Evolutionary conservation across 30 jellyfish, hydroid and myxozoan genomes (phyloP), one percentile per base, ranked within the genome.

Genomic region (Turritopsis dohrnii): DNA sequence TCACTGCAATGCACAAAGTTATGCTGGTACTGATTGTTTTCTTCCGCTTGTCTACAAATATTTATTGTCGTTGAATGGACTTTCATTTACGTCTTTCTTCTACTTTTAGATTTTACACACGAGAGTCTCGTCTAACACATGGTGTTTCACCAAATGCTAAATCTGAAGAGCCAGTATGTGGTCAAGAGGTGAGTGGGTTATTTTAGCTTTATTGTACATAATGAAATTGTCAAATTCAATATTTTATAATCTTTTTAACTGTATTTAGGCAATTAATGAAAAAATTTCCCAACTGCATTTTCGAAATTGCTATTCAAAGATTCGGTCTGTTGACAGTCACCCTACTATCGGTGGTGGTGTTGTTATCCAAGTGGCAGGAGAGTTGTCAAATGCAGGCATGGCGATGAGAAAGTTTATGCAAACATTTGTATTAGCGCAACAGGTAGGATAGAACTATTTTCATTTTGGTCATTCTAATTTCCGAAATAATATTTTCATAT

Each of bases 351-450:
- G 90, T 65, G 96, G 84, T 72, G 97, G 97, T 52, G 97, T 91
- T 17, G 97, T 91, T 71, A 93, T 91, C 31, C 97, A 90, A 91
- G 97, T 91, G 27, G 80, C 92, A 72, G 97, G 97, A 7, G 96
- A 86, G 77, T 90, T 91, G 24, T 83, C 97, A 1, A 91, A 91
- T 77, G 76, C 94, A 9, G 96, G 92, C 53, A 73, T 86, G 94
- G 94, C 96, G 18, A 86, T 86, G 94, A 77, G 97, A 28, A 87
- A 87, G 83, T 91, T 91, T 73, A 91, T 89, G 81, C 97, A 91
- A 73, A 91, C 97, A 28, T 91, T 91, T 87, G 97, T 91, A 19
- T 53, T 91, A 52, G 96, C 95, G 23, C 96, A 94, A 76, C 90
- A 91, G 95, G 97, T 91, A 60, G 52, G 86, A 26, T 21, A 21